Conservation (phyloP, 2,113 vertebrate genomes). For the Psephotus haematonotus region DNA sequence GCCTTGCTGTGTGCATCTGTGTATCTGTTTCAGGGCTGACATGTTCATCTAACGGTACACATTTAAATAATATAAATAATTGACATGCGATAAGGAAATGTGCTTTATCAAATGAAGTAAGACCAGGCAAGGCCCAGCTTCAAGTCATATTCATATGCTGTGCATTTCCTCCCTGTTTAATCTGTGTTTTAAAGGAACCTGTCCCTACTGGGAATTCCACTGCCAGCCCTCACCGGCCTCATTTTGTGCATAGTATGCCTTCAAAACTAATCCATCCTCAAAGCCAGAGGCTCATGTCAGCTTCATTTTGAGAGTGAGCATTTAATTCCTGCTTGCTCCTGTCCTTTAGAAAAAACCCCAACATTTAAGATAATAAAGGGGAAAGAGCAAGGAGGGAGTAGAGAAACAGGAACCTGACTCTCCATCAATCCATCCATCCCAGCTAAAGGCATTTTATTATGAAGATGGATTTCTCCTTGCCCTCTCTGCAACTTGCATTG, state of each 20-base stretch:
- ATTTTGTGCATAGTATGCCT: slow-evolving; percentile 37
- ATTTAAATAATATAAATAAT: slow-evolving; percentile 61
- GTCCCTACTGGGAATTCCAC: slow-evolving; percentile 50
- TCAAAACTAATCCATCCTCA: slow-evolving; percentile 61
- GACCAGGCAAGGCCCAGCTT: slow-evolving; percentile 32
- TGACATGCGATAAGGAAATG: slow-evolving; percentile 54
- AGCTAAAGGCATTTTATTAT: not conserved
- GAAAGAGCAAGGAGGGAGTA: not conserved
- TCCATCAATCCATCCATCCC: not conserved
- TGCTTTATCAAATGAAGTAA: slow-evolving; percentile 31
- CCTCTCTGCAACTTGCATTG: not conserved
- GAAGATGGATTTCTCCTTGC: not conserved
- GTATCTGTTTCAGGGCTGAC: slow-evolving; percentile 4
- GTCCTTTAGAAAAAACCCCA: not conserved
- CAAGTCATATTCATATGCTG: slow-evolving; percentile 53
- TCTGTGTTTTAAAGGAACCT: slow-evolving; percentile 65
- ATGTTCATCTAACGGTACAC: slow-evolving; percentile 18
- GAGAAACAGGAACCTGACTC: not conserved
- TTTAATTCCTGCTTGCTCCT: slow-evolving; percentile 50
- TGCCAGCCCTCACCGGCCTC: not conserved
- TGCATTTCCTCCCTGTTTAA: slow-evolving; percentile 62
- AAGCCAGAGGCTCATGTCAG: slow-evolving; percentile 43
- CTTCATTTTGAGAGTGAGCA: slow-evolving; percentile 41
- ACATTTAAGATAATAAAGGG: slow-evolving; percentile 11
- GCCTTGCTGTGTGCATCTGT: not conserved